phyloP scores from a whole-genome alignment of 2,888 invertebrate species.

The Rhogogaster chlorosoma region DNA sequence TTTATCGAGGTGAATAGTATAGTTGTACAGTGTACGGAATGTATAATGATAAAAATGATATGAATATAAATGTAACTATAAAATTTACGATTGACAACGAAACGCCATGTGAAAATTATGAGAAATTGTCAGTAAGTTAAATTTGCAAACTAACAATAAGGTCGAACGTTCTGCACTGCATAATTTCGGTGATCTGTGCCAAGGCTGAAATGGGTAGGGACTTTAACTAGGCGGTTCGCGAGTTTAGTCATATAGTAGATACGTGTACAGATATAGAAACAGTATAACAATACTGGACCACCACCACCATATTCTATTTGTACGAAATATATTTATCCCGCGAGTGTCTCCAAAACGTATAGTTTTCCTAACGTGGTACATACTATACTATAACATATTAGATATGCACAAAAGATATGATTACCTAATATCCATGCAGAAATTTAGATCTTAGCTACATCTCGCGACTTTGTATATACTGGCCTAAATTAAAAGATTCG shows the following conservation, averaged over 20 bases:
- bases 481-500: conserved; percentile 7
- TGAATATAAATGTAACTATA: background rate
- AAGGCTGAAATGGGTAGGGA: conserved; percentile 56
- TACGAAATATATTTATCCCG: conserved; percentile 7
- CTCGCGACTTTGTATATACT: background rate
- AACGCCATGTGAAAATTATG: background rate
- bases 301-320: background rate
- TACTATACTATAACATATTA: background rate
- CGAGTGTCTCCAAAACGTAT: background rate
- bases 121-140: background rate
- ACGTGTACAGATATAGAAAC: background rate
- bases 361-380: background rate
- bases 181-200: conserved; percentile 60
- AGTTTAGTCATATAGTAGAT: background rate
- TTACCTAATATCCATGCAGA: background rate
- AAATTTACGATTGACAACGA: background rate
- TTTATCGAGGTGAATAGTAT: background rate
- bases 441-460: conserved; percentile 9
- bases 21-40: background rate
- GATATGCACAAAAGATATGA: background rate
- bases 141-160: conserved; percentile 9
- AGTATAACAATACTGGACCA: conserved; percentile 4
- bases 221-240: conserved; percentile 31
- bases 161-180: conserved; percentile 20
- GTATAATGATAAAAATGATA: background rate